A percentile compares a stretch with the other conserved stretches of the same genome.
Evolutionary conservation across 2,113 vertebrate species (phyloP).

Genomic region (Epinephelus lanceolatus): DNA sequence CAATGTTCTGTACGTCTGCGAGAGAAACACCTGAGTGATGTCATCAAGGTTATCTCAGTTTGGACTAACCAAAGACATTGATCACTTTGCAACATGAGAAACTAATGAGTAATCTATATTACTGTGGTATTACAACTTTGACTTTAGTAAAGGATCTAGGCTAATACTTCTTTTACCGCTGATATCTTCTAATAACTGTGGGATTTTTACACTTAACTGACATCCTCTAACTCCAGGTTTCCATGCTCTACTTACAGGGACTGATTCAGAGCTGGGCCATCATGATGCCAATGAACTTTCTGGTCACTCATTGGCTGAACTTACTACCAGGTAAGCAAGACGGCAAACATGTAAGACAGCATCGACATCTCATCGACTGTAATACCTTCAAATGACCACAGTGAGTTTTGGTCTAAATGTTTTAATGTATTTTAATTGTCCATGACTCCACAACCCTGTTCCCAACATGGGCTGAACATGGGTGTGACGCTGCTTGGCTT

Average conservation of each 20-base stretch:
- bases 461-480: background rate
- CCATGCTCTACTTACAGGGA: constrained; percentile 41
- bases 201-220: background rate
- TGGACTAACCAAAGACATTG: background rate
- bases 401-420: background rate
- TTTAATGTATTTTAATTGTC: background rate
- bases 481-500: background rate
- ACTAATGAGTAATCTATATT: background rate
- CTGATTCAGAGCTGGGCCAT: constrained; percentile 70
- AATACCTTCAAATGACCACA: background rate
- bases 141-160: background rate
- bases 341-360: background rate
- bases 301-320: constrained; percentile 71
- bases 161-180: background rate
- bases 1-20: background rate
- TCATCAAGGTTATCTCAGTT: background rate
- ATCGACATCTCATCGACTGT: background rate
- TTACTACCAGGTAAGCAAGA: constrained; percentile 66
- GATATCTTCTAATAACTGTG: background rate
- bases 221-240: constrained; percentile 26
- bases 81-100: background rate
- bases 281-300: constrained; percentile 69
- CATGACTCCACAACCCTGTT: background rate
- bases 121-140: background rate
- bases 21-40: background rate